These are phyloP conservation scores for Corydoras sp. DNA, from an alignment of 2,113 vertebrate genomes.

Conservation along the genomic window DNA sequence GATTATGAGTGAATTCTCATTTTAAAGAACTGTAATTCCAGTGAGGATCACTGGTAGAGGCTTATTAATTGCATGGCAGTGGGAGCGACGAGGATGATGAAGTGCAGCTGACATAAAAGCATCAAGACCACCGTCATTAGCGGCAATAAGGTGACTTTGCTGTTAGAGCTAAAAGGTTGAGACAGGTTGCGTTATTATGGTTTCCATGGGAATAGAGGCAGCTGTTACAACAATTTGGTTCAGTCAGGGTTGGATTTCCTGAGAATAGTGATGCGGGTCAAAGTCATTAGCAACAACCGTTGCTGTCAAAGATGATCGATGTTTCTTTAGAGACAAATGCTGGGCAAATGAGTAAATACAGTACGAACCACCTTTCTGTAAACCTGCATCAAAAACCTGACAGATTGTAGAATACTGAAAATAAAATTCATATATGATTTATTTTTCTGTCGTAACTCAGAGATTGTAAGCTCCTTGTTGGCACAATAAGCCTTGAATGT, in stretches of 20 bases:
- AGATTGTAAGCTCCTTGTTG: too few relatives aligned
- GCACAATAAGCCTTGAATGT: too few relatives aligned
- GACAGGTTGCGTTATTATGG: conserved; percentile 22
- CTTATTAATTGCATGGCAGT: conserved; percentile 18
- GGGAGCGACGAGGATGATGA: background rate
- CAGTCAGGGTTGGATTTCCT: conserved; percentile 25
- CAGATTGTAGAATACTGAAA: too few relatives aligned
- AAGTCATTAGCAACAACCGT: conserved; percentile 34
- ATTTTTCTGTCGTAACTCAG: too few relatives aligned
- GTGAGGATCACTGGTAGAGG: conserved; percentile 7
- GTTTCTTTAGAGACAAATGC: conserved; percentile 27
- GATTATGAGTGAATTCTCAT: too few relatives aligned
- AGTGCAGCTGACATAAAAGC: background rate
- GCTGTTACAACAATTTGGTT: conserved; percentile 25
- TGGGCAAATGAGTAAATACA: background rate
- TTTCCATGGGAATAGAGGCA: conserved; percentile 38
- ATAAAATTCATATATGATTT: too few relatives aligned
- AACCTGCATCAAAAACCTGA: too few relatives aligned
- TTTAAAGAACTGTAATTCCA: background rate
- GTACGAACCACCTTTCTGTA: too few relatives aligned
- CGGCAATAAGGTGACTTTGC: conserved; percentile 23
- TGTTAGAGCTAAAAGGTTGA: conserved; percentile 13
- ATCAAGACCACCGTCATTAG: conserved; percentile 19
- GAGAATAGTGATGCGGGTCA: conserved; percentile 37
- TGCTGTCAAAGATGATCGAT: conserved; percentile 35